Base-by-base conservation (phyloP, 2,113 vertebrate species). In the Corynorhinus townsendii region DNA sequence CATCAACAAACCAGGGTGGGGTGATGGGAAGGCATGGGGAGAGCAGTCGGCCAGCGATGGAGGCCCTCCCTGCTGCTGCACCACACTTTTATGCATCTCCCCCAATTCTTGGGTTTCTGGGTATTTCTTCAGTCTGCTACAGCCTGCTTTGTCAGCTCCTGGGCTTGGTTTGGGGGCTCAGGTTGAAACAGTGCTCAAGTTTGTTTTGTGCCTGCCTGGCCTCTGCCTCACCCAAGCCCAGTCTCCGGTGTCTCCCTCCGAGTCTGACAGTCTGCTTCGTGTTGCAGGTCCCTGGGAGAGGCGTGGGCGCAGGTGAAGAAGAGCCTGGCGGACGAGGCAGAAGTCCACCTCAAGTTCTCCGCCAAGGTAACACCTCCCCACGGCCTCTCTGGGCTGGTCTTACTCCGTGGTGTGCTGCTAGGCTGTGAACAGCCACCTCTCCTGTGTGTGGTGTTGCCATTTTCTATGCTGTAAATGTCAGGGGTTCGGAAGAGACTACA, bases 291-390 rank as follows among this genome's bases (percentile, higher is more conserved):
- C 19, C 97, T 99, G 35, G 99, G 99, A 92, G 99, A 99, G 89
- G 99, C 99, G 2, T 99, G 99, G 99, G 98, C 98, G 64, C 99
- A 99, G 96, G 98, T 99, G 73, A 99, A 99, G 98, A 99, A 99
- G 97, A 99, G 99, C 95, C 98, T 99, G 40, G 98, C 99, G 8
- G 99, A 99, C 6, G 99, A 99, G 95, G 99, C 99, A 1, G 99
- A 99, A 91, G 99, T 99, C 98, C 99, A 99, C 97, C 98, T 99
- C 83, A 99, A 99, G 96, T 99, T 99, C 98, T 99, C 99, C 4
- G 99, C 99, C 9, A 99, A 99, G 99, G 99, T 99, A 95, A 95
- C 11, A 7, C 0, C 12, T 38, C 33, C 33, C 28, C 2, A 2
- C 0, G 0, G 28, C 47, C 11, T 3, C 68, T 14, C 35, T 4